Conservation (phyloP, 2,888 invertebrate species). For the Drosophila pseudotakahashii region DNA sequence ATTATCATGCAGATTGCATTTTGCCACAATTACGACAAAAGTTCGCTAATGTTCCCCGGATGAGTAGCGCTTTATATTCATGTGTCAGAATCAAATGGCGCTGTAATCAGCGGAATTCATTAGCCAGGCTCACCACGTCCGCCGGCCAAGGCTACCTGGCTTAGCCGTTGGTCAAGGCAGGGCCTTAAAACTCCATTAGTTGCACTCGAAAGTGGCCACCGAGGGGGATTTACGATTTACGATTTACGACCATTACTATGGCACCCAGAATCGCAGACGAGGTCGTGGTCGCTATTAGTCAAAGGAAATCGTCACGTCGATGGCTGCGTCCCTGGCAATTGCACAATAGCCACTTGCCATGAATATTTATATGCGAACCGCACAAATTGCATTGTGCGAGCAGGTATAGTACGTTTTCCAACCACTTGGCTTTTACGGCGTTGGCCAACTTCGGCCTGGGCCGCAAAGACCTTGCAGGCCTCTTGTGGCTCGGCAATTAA, state of each 20-base stretch:
- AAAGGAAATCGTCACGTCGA: slow-evolving; percentile 45
- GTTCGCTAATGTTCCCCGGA: slow-evolving; percentile 33
- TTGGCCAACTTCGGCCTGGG: slow-evolving; percentile 59
- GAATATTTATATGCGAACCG: slow-evolving; percentile 50
- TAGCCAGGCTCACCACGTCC: slow-evolving; percentile 52
- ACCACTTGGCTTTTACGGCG: slow-evolving; percentile 58
- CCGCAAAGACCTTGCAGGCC: slow-evolving; percentile 71
- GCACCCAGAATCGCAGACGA: slow-evolving; percentile 34
- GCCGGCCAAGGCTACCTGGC: slow-evolving; percentile 6
- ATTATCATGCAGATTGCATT: slow-evolving; percentile 62
- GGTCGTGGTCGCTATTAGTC: slow-evolving; percentile 25
- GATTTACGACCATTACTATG: neutral
- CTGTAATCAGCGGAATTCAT: slow-evolving; percentile 23
- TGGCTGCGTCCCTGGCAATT: slow-evolving; percentile 35
- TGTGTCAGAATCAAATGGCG: slow-evolving; percentile 41
- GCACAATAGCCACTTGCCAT: slow-evolving; percentile 47
- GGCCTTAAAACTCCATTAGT: slow-evolving; percentile 26
- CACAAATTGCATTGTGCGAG: slow-evolving; percentile 39
- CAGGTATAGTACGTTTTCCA: slow-evolving; percentile 31
- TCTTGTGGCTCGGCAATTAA: slow-evolving; percentile 52
- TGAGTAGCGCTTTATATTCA: slow-evolving; percentile 53
- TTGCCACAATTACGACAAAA: slow-evolving; percentile 39
- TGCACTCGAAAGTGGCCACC: slow-evolving; percentile 10
- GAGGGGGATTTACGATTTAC: neutral
- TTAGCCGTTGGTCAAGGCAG: slow-evolving; percentile 22